Conservation (phyloP, 1,140 invertebrate species). For the Pseudomyrmex flavicornis region DNA sequence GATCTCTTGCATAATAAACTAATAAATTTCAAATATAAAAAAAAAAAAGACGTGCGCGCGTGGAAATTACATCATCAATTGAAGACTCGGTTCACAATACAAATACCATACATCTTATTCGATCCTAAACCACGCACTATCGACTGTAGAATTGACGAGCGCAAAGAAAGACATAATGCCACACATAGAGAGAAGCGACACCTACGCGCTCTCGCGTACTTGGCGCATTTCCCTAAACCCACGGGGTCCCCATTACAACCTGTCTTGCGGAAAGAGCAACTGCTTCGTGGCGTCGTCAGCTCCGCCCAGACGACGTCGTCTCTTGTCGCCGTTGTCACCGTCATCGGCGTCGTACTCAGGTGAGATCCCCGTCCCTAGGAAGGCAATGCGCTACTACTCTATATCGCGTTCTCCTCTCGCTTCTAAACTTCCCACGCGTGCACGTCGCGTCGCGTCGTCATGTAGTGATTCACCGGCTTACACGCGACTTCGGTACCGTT, state of each 20-base stretch:
- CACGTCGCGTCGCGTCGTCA: constrained; percentile 36
- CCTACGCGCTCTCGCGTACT: constrained; percentile 43
- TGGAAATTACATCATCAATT: constrained; percentile 46
- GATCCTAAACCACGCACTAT: constrained; percentile 26
- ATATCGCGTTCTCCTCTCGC: constrained; percentile 14
- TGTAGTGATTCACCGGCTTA: constrained; percentile 75
- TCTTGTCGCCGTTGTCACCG: constrained; percentile 8
- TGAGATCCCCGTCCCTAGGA: constrained; percentile 55
- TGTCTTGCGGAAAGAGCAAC: constrained; percentile 64
- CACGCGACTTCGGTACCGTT: constrained; percentile 74
- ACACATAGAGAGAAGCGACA: constrained; percentile 14
- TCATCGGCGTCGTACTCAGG: constrained; percentile 38
- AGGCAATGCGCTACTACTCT: constrained; percentile 31
- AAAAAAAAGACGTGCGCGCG: too few species aligned
- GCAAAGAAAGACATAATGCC: constrained; percentile 48
- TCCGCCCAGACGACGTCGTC: constrained; percentile 45
- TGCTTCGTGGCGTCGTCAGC: constrained; percentile 29
- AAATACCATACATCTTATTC: constrained; percentile 24
- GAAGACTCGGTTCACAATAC: constrained; percentile 25
- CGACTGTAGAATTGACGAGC: constrained; percentile 24
- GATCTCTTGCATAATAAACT: not conserved
- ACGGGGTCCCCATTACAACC: constrained; percentile 55
- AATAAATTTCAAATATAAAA: not conserved
- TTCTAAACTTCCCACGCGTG: constrained; percentile 64
- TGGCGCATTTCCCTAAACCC: constrained; percentile 40